Conservation (phyloP, 2,797 vertebrate species). For the Acanthiza pusilla region DNA sequence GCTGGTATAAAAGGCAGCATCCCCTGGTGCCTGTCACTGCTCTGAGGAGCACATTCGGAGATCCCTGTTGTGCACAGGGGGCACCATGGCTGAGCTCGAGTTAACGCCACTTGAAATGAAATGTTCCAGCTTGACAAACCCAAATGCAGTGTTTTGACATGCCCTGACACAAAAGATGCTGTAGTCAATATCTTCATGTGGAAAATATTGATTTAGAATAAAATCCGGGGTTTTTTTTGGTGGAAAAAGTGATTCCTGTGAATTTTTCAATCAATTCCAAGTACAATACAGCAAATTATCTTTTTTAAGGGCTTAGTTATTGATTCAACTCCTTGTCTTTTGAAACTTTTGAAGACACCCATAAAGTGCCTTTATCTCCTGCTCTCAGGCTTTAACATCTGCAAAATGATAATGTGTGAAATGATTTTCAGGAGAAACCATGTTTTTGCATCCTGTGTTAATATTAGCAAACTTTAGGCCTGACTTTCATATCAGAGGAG, state of each 20-base stretch:
- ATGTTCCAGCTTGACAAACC: not conserved
- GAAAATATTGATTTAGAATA: not conserved
- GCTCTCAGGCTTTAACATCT: not conserved
- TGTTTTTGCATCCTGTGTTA: not conserved
- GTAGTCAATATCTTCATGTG: not conserved
- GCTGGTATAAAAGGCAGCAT: not conserved
- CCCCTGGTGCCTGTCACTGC: not conserved
- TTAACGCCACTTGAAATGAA: not conserved
- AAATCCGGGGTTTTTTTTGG: not conserved
- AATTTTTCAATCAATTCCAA: not conserved
- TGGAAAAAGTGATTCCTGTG: not conserved
- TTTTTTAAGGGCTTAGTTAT: not conserved
- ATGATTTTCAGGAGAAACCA: not conserved
- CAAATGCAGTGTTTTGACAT: not conserved
- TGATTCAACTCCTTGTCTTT: not conserved
- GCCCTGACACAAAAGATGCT: not conserved
- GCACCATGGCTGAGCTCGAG: not conserved
- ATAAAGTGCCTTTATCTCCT: not conserved
- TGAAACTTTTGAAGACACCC: not conserved
- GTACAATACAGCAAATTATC: not conserved
- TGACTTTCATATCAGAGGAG: not conserved
- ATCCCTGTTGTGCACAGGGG: fast-evolving
- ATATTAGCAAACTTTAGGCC: not conserved
- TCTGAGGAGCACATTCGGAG: not conserved
- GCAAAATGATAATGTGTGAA: not conserved